Evolutionary conservation across 2,888 invertebrate species (phyloP), one percentile per base, ranked within the genome.

Genomic region (Pyralis farinalis): DNA sequence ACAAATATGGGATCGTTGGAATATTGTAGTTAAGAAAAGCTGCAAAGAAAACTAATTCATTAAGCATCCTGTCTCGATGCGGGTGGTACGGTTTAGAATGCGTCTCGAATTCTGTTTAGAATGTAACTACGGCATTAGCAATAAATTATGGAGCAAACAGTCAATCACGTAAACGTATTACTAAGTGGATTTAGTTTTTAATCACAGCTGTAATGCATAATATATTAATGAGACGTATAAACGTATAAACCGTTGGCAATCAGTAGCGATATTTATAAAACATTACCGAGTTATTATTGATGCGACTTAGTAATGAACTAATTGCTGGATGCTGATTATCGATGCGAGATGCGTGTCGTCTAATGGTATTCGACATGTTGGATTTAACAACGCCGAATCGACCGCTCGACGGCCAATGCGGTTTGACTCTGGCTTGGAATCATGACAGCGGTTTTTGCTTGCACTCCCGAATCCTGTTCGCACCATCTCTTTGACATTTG

Each of bases 391-490:
- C 49, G n/a, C n/a, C n/a, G n/a, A n/a, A n/a, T 53, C 48, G 46
- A 25, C 16, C 43, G 42, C 47, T 38, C 46, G 51, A 41, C 34
- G 29, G 34, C 44, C 47, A 44, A 44, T 47, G 48, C 44, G 45
- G 39, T 47, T 49, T 44, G 48, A 46, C 51, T 43, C 47, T 49
- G 52, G n/a, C 50, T 54, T 46, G 48, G 50, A 54, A 49, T 55
- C 51, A 49, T 46, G 55, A 16, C 16, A 16, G 55, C 54, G 44
- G 70, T 86, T 86, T 87, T 87, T 86, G 71, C 62, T 53, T 75
- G 79, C 83, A 61, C 68, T 72, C 81, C 74, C 51, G 45, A 54
- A 54, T 52, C 60, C 74, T 84, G 87, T 86, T 82, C 77, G 72
- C 78, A 73, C 77, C 75, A 65, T 56, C 60, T 66, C 71, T 70